Percentiles rank a stretch among this genome's conserved stretches.
Conservation (phyloP, 2,797 vertebrate species). For the Mycteria americana region DNA sequence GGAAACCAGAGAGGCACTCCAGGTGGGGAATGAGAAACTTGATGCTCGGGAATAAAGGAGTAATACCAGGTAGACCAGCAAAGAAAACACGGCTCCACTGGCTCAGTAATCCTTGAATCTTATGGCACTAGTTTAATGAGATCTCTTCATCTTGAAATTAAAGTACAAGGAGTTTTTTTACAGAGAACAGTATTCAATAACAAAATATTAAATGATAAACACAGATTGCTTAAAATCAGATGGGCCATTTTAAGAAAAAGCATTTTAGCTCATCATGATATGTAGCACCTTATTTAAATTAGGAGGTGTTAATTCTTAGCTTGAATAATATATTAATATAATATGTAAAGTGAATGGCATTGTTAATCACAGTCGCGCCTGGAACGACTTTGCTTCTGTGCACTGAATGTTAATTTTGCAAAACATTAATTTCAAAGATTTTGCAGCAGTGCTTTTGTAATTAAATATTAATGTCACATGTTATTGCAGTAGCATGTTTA, state of each 20-base stretch:
- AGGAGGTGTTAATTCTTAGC: constrained; percentile 88
- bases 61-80: constrained; percentile 9
- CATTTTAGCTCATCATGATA: constrained; percentile 87
- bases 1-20: background rate
- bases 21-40: background rate
- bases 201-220: constrained; percentile 88
- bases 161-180: constrained; percentile 77
- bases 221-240: constrained; percentile 87
- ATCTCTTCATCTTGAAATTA: constrained; percentile 82
- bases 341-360: constrained; percentile 90
- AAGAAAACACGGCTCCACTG: constrained; percentile 55
- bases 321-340: constrained; percentile 91
- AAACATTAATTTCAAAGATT: constrained; percentile 91
- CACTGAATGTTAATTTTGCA: constrained; percentile 89
- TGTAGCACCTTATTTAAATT: constrained; percentile 90
- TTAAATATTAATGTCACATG: constrained; percentile 91
- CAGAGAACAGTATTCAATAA: constrained; percentile 80
- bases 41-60: background rate
- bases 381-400: constrained; percentile 88
- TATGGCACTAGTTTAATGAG: constrained; percentile 77
- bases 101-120: constrained; percentile 68
- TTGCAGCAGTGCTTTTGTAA: constrained; percentile 89
- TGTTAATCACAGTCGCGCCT: constrained; percentile 89
- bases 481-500: constrained; percentile 90
- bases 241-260: constrained; percentile 85